Evolutionary conservation across 2,888 invertebrate species (phyloP), one percentile per base, ranked within the genome.

Genomic region (Dryocosmus kuriphilus): DNA sequence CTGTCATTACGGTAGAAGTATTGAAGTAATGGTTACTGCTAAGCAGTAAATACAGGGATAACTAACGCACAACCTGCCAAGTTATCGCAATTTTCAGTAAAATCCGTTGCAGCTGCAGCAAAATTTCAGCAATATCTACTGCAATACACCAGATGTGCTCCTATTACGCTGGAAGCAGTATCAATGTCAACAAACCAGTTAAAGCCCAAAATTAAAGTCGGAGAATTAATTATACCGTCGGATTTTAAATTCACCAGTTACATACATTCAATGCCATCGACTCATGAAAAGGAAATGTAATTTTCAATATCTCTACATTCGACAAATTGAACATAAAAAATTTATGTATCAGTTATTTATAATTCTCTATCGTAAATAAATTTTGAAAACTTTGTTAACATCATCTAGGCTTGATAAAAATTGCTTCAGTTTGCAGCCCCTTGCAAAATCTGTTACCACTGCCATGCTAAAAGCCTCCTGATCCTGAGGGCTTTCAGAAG

Each of bases 61-160:
- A 41, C 65, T 14, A 38, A 65, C 65, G 35, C 38, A 65, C 14
- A 65, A 27, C 24, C 27, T 11, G 22, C 46, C 24, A 67, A 67
- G 46, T 67, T 67, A 67, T 67, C 8, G 41, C 67, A 67, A 67
- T 46, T 67, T 46, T 46, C 67, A 67, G 41, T 67, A 46, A 46
- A 67, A 67, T 41, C 9, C 27, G 65, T 67, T 67, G 41, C 41
- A 67, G 65, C 27, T 24, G 41, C 41, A 67, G 41, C 46, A 67
- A 67, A 67, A 67, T 41, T 67, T 41, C 65, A 63, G 38, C 38
- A 63, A 63, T 63, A 22, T 35, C 63, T 63, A 24, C 35, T 63
- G 63, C 35, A 63, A 63, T 38, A 38, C 35, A 63, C 63, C 63
- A 63, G 63, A 63, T 63, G 63, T 35, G 38, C 35, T 63, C 38